Percentiles rank a stretch among this genome's conserved stretches.
These are phyloP conservation scores for Marronus borbonicus DNA, from an alignment of 2,888 invertebrate genomes.

Conservation along the genomic window DNA sequence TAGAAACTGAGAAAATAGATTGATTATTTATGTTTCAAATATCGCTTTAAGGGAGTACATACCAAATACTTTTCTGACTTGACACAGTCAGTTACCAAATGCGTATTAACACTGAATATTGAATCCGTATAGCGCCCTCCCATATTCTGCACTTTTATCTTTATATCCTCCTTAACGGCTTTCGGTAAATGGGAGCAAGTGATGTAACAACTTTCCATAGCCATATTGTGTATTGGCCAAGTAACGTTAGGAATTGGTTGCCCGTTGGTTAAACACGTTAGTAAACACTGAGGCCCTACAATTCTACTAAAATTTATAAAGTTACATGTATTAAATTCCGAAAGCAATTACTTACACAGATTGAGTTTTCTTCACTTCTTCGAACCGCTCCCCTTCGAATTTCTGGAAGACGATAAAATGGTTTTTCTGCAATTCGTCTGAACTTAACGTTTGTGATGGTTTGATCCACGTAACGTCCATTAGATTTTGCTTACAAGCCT, in stretches of 20 bases:
- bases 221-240: constrained; percentile 85
- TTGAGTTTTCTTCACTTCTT: constrained; percentile 76
- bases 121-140: constrained; percentile 80
- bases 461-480: constrained; percentile 78
- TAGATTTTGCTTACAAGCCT: constrained; percentile 72
- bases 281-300: constrained; percentile 86
- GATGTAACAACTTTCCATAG: constrained; percentile 83
- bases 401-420: constrained; percentile 86
- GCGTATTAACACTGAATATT: constrained; percentile 81
- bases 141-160: constrained; percentile 81
- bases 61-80: constrained; percentile 85
- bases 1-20: too few species aligned
- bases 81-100: constrained; percentile 85
- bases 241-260: constrained; percentile 82
- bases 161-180: constrained; percentile 73
- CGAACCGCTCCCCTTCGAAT: constrained; percentile 83
- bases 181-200: constrained; percentile 74
- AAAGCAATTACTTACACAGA: constrained; percentile 76
- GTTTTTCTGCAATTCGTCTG: constrained; percentile 74
- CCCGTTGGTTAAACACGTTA: constrained; percentile 81
- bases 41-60: constrained; percentile 56
- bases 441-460: constrained; percentile 59
- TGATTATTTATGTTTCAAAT: constrained; percentile 26
- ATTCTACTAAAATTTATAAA: constrained; percentile 74
- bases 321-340: background rate